Conservation (phyloP, 2,888 invertebrate genomes). For the Lumbricus terrestris region DNA sequence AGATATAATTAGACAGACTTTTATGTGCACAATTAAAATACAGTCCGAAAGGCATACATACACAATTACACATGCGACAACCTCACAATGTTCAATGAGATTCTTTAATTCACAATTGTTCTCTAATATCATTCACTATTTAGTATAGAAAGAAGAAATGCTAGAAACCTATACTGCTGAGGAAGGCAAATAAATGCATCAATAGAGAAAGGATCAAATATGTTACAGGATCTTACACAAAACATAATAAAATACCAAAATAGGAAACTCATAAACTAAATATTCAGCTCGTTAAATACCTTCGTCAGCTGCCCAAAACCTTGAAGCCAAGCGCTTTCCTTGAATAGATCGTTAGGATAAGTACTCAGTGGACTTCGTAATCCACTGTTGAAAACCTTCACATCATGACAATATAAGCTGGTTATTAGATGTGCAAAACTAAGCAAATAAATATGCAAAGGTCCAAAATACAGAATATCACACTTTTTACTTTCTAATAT, state of each 20-base stretch:
- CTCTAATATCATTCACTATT: too few relatives aligned
- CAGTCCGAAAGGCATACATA: too few relatives aligned
- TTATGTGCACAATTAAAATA: too few relatives aligned
- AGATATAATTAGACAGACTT: too few relatives aligned
- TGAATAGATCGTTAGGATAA: background rate
- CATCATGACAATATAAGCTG: background rate
- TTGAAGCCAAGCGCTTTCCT: background rate
- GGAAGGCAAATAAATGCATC: background rate
- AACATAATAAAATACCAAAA: background rate
- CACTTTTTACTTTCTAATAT: background rate
- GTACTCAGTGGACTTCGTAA: background rate
- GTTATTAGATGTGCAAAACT: background rate
- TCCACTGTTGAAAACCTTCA: conserved; percentile 6
- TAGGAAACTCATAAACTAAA: background rate
- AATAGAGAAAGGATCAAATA: background rate
- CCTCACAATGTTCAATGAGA: too few relatives aligned
- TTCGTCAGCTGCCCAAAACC: background rate
- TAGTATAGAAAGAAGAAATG: too few relatives aligned
- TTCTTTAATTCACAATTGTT: too few relatives aligned
- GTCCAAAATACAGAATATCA: background rate
- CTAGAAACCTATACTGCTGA: background rate
- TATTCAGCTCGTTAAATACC: background rate
- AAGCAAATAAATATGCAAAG: background rate
- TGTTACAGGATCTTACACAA: background rate
- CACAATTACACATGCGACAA: too few relatives aligned